Conservation (phyloP, 1,140 invertebrate species). For the Arctopsyche grandis region DNA sequence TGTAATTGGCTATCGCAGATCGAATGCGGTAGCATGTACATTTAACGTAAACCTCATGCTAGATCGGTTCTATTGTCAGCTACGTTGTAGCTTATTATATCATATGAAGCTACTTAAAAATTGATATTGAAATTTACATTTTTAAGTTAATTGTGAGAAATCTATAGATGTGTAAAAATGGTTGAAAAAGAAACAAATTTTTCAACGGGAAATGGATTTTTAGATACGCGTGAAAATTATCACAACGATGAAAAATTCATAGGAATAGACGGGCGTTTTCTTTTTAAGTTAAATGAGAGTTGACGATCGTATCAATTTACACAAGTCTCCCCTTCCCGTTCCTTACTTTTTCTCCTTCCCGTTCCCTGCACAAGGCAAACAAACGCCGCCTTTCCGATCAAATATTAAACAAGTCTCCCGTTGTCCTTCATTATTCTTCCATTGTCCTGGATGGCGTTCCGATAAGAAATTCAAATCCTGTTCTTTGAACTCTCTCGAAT, state of each 20-base stretch:
- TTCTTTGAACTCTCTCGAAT: neutral
- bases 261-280: neutral
- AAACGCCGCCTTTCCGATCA: neutral
- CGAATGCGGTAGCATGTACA: too few relatives aligned
- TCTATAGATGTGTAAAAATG: too few relatives aligned
- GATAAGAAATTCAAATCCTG: slow-evolving; percentile 16
- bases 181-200: too few relatives aligned
- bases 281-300: slow-evolving; percentile 12
- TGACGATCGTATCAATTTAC: neutral
- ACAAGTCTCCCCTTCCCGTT: neutral
- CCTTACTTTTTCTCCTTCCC: neutral
- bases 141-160: too few relatives aligned
- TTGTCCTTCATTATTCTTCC: slow-evolving; percentile 20
- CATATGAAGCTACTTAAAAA: too few relatives aligned
- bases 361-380: neutral
- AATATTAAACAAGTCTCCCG: slow-evolving; percentile 20
- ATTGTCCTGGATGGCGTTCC: slow-evolving; percentile 14
- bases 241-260: neutral
- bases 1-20: too few relatives aligned
- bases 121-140: too few relatives aligned
- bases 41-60: too few relatives aligned
- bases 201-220: too few relatives aligned
- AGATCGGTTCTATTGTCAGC: too few relatives aligned
- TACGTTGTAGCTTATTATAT: too few relatives aligned
- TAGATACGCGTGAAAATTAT: too few relatives aligned